These are phyloP conservation scores for Drosophila mayaguana DNA, from an alignment of 2,888 invertebrate species.

Conservation along the genomic window DNA sequence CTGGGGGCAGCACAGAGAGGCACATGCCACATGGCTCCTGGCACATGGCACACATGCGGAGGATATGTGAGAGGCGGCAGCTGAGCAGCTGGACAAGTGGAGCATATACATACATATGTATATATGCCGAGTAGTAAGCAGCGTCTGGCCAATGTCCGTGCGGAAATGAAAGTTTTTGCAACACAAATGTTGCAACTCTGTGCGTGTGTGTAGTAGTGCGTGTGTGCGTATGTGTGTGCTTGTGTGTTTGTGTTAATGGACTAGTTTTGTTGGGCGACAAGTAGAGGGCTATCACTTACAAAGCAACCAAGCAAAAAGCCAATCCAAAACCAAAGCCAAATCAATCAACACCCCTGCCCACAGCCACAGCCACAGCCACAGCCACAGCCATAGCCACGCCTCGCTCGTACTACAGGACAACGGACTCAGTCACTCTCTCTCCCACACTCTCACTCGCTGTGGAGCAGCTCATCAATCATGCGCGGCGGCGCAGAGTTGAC, in stretches of 20 bases:
- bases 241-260: slow-evolving; percentile 56
- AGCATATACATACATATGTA: not conserved
- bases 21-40: not conserved
- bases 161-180: slow-evolving; percentile 69
- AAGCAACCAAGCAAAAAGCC: slow-evolving; percentile 11
- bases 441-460: not conserved
- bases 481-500: slow-evolving; percentile 37
- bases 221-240: slow-evolving; percentile 11
- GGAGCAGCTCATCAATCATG: slow-evolving; percentile 52
- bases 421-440: too few species aligned
- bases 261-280: slow-evolving; percentile 56
- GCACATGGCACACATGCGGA: not conserved
- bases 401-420: too few species aligned
- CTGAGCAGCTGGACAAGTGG: not conserved
- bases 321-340: slow-evolving; percentile 32
- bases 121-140: not conserved
- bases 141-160: slow-evolving; percentile 29
- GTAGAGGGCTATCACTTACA: slow-evolving; percentile 16
- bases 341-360: slow-evolving; percentile 39
- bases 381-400: too few species aligned
- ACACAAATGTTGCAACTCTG: slow-evolving; percentile 24
- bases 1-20: not conserved
- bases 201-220: not conserved
- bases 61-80: not conserved
- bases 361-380: too few species aligned